phyloP scores from a whole-genome alignment of 2,113 vertebrate genomes.

The Eretmochelys imbricata region DNA sequence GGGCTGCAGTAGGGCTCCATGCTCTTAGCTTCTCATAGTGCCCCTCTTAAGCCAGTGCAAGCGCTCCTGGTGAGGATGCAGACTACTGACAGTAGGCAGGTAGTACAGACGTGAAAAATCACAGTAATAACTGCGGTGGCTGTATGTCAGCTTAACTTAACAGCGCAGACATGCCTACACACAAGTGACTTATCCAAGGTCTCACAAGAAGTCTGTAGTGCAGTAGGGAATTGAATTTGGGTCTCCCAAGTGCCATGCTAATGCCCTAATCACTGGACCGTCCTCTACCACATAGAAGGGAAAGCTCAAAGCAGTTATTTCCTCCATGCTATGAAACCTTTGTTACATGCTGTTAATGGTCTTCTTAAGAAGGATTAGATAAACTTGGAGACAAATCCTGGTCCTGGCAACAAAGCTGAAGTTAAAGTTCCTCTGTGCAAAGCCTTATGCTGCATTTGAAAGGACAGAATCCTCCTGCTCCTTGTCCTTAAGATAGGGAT shows the following conservation, averaged over 20 bases:
- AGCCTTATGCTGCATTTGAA: fast-evolving
- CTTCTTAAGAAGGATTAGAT: background rate
- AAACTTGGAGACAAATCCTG: background rate
- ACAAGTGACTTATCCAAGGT: background rate
- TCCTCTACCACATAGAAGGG: background rate
- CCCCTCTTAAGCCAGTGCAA: too few relatives aligned
- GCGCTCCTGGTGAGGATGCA: too few relatives aligned
- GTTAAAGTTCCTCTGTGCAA: background rate
- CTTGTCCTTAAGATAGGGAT: background rate
- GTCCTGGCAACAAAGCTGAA: background rate
- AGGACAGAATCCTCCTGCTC: background rate
- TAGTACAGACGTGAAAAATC: too few relatives aligned
- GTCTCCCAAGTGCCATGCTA: background rate
- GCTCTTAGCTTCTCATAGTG: too few relatives aligned
- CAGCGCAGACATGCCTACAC: too few relatives aligned
- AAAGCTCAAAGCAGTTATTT: background rate
- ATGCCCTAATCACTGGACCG: background rate
- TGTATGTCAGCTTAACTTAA: too few relatives aligned
- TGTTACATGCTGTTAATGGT: background rate
- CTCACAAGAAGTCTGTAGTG: background rate
- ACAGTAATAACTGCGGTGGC: too few relatives aligned
- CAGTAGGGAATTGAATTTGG: background rate
- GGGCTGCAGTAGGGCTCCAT: too few relatives aligned
- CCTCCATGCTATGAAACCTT: background rate
- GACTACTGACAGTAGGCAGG: too few relatives aligned